Evolutionary conservation across 2,888 invertebrate genomes (phyloP).

Genomic region (Folsomia manolachei): DNA sequence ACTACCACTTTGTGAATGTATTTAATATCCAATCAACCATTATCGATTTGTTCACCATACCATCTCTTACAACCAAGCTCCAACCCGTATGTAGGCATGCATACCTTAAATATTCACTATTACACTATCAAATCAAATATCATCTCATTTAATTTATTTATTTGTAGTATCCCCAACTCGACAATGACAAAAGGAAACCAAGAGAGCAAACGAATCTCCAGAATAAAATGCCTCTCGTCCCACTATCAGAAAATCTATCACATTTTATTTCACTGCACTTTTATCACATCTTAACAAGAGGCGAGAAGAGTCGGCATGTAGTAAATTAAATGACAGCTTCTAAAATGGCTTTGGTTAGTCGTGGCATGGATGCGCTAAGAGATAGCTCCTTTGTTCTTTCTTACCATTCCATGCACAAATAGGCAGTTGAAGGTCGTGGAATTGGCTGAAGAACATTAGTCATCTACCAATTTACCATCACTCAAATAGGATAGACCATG

Average conservation of each 20-base stretch:
- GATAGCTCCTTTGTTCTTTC: neutral
- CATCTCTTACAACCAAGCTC: too few species aligned
- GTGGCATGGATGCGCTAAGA: neutral
- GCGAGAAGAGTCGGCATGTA: neutral
- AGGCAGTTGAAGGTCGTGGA: neutral
- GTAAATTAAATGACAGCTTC: too few species aligned
- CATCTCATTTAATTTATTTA: neutral
- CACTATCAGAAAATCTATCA: neutral
- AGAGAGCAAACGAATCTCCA: neutral
- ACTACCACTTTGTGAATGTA: neutral
- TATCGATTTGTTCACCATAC: neutral
- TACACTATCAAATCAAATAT: neutral
- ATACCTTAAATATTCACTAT: too few species aligned
- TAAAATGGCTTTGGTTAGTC: neutral
- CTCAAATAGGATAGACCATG: too few species aligned
- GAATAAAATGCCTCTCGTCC: too few species aligned
- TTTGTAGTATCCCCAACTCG: neutral
- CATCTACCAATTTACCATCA: conserved; percentile 6
- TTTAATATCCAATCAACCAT: neutral
- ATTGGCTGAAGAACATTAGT: conserved; percentile 6
- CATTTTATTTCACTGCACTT: too few species aligned
- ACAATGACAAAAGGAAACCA: neutral
- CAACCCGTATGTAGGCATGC: too few species aligned
- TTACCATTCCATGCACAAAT: neutral
- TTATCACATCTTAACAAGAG: too few species aligned